These are phyloP conservation scores for Philopotamus ludificatus DNA, from an alignment of 1,140 invertebrate species.

Conservation along the genomic window DNA sequence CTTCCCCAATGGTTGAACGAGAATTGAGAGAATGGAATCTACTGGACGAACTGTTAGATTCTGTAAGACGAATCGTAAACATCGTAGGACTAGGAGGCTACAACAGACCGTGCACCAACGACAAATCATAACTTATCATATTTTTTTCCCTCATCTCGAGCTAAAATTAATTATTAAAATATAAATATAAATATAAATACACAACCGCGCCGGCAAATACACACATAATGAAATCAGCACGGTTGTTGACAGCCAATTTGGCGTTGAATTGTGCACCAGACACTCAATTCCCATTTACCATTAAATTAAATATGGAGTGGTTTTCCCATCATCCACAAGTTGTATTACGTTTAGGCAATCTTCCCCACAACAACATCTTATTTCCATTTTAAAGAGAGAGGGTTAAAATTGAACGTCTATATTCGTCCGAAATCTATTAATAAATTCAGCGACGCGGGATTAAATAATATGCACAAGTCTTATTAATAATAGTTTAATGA, in stretches of 20 bases:
- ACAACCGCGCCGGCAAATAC: background rate
- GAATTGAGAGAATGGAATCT: slow-evolving; percentile 19
- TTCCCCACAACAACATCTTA: background rate
- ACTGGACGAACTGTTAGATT: slow-evolving; percentile 4
- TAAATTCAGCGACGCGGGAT: background rate
- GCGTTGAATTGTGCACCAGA: slow-evolving; percentile 18
- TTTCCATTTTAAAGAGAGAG: background rate
- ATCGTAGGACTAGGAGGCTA: slow-evolving; percentile 10
- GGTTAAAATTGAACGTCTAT: slow-evolving; percentile 11
- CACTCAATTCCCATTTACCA: slow-evolving; percentile 13
- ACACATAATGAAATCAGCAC: slow-evolving; percentile 4
- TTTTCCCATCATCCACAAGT: slow-evolving; percentile 7
- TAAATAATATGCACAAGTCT: no score
- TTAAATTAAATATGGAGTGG: slow-evolving; percentile 29
- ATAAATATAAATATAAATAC: slow-evolving; percentile 1
- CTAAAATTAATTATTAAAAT: background rate
- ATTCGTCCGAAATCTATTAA: no score
- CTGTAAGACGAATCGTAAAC: slow-evolving; percentile 4
- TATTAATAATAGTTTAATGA: no score
- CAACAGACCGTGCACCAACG: background rate
- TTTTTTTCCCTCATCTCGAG: background rate
- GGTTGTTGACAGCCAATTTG: slow-evolving; percentile 28
- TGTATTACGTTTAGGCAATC: background rate
- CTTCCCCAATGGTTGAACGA: no score
- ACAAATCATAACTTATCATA: no score